A percentile compares a stretch with the other conserved stretches of the same genome.
These are phyloP conservation scores for Ophion ventricosus DNA, from an alignment of 2,888 invertebrate genomes.

Conservation along the genomic window DNA sequence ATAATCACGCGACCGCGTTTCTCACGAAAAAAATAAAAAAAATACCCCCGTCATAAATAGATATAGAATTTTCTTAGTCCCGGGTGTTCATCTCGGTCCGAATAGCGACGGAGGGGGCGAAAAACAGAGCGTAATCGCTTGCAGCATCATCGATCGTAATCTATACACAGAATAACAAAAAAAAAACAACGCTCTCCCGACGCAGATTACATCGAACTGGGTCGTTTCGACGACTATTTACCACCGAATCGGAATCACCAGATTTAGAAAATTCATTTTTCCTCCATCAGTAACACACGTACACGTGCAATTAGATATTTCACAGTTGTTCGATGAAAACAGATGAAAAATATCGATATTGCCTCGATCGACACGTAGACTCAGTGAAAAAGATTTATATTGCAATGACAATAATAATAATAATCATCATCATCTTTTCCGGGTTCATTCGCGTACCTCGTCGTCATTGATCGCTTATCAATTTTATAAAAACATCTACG, in stretches of 20 bases:
- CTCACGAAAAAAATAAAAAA: not conserved
- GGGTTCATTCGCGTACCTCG: slow-evolving; percentile 40
- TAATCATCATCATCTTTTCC: slow-evolving; percentile 46
- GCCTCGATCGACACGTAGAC: slow-evolving; percentile 13
- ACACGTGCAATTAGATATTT: not conserved
- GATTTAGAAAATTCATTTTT: slow-evolving; percentile 46
- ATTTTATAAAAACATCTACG: not conserved
- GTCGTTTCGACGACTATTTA: slow-evolving; percentile 44
- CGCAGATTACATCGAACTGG: slow-evolving; percentile 60
- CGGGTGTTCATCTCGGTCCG: not conserved
- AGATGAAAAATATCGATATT: slow-evolving; percentile 3
- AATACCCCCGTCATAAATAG: not conserved
- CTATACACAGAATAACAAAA: not conserved
- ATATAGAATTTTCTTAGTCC: slow-evolving; percentile 16
- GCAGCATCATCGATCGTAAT: slow-evolving; percentile 47
- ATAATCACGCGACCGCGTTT: slow-evolving; percentile 1
- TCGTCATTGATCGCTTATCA: slow-evolving; percentile 21
- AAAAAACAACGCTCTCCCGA: slow-evolving; percentile 30
- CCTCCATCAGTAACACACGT: not conserved
- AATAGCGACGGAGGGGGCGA: not conserved
- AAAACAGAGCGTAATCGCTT: not conserved
- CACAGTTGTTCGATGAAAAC: slow-evolving; percentile 1
- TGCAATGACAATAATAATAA: slow-evolving; percentile 14
- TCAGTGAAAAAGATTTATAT: slow-evolving; percentile 10
- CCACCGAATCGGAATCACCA: slow-evolving; percentile 34